These are phyloP conservation scores for Zaprionus davidi DNA, from an alignment of 1,140 invertebrate species.

Conservation along the genomic window DNA sequence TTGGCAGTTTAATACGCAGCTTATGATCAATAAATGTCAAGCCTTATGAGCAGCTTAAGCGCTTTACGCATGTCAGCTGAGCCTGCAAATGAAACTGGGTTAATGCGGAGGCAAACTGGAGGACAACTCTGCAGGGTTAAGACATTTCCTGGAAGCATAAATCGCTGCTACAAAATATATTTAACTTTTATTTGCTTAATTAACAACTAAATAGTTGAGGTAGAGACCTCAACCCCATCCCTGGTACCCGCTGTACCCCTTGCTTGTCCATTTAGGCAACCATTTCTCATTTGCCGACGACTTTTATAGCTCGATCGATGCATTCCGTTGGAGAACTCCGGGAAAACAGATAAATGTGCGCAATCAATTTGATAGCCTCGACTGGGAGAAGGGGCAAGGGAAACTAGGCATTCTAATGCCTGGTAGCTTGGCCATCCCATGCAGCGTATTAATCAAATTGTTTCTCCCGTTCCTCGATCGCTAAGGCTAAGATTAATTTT, in stretches of 20 bases:
- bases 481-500: constrained; percentile 69
- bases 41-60: constrained; percentile 50
- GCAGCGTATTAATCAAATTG: constrained; percentile 77
- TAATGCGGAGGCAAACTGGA: constrained; percentile 43
- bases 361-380: constrained; percentile 79
- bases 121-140: constrained; percentile 6
- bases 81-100: constrained; percentile 56
- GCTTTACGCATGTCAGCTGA: constrained; percentile 35
- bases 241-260: neutral
- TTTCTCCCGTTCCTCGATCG: constrained; percentile 57
- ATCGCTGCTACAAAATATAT: constrained; percentile 57
- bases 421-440: neutral
- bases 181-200: constrained; percentile 75
- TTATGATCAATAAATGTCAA: constrained; percentile 82
- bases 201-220: constrained; percentile 78
- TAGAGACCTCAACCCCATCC: neutral
- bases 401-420: constrained; percentile 47
- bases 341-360: constrained; percentile 69
- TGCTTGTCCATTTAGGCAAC: constrained; percentile 48
- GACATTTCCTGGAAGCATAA: constrained; percentile 64
- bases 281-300: constrained; percentile 61
- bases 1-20: constrained; percentile 75
- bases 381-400: constrained; percentile 19
- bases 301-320: constrained; percentile 78
- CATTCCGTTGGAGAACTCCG: constrained; percentile 35